Conservation (phyloP, 2,113 vertebrate species). For the Capra hircus region DNA sequence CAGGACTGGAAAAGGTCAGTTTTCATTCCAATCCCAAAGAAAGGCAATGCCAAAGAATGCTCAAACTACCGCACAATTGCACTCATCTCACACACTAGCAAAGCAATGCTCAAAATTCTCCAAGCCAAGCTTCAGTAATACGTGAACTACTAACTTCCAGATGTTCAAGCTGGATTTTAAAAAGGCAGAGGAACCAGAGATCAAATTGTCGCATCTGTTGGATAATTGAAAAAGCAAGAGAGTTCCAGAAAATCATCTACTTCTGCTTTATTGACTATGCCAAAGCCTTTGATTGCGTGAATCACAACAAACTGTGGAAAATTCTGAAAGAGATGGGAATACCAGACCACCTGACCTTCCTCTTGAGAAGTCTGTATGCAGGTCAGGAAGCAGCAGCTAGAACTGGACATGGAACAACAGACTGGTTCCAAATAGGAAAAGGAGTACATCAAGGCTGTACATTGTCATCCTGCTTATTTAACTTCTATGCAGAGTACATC, state of each 20-base stretch:
- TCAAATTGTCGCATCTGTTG: not conserved
- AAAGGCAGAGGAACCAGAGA: not conserved
- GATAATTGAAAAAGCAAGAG: not conserved
- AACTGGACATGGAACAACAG: not conserved
- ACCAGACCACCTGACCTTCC: not conserved
- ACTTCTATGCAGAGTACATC: not conserved
- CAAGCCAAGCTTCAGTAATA: not conserved
- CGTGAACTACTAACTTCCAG: not conserved
- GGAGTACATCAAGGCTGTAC: not conserved
- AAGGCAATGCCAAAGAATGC: not conserved
- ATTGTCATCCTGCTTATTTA: not conserved
- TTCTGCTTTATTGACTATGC: not conserved
- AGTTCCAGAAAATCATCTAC: not conserved
- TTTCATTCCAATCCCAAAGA: not conserved
- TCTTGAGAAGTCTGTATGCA: not conserved
- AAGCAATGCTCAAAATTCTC: not conserved
- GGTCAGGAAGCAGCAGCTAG: not conserved
- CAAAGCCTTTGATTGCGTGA: not conserved
- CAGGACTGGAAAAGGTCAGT: not conserved
- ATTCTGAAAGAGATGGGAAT: not conserved
- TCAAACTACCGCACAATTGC: not conserved
- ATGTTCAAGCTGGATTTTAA: not conserved
- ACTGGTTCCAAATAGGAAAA: not conserved
- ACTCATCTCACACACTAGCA: not conserved
- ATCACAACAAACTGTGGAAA: not conserved